phyloP scores from a whole-genome alignment of 2,113 vertebrate species.

The Boulengeromyrus knoepffleri region DNA sequence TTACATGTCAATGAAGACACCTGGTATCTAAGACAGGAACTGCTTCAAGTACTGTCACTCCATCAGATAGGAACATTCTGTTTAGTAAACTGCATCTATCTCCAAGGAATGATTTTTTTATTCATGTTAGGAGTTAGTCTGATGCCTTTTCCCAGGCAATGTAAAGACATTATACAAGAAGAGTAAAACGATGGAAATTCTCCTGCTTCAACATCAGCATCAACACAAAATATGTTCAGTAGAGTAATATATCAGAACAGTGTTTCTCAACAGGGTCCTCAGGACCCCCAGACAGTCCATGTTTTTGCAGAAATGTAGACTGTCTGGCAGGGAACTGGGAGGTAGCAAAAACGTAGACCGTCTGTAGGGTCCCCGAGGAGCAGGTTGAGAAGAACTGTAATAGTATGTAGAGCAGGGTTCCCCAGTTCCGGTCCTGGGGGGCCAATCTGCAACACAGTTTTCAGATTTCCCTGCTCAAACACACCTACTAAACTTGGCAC shows the following conservation, averaged over 20 bases:
- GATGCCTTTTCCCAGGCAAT: not conserved
- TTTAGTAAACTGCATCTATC: not conserved
- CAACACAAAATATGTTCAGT: not conserved
- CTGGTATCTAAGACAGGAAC: not conserved
- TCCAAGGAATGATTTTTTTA: not conserved
- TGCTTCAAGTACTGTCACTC: conserved; percentile 28
- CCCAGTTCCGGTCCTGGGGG: not conserved
- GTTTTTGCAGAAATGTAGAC: not conserved
- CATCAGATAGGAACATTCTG: conserved; percentile 17
- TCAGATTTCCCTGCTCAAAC: not conserved
- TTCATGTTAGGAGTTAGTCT: not conserved
- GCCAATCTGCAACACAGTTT: not conserved
- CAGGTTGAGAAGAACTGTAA: not conserved
- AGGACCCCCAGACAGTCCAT: not conserved
- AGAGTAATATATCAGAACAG: not conserved
- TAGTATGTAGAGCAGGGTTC: not conserved
- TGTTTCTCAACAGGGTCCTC: not conserved
- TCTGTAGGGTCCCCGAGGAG: not conserved
- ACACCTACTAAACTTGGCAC: not conserved
- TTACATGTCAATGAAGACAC: conserved; percentile 25
- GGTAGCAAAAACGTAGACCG: not conserved
- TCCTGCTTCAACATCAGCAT: not conserved
- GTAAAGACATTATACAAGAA: not conserved
- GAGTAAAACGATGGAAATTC: not conserved
- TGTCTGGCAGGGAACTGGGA: not conserved